phyloP scores from a whole-genome alignment of 2,113 vertebrate species.

The Saguinus midas region DNA sequence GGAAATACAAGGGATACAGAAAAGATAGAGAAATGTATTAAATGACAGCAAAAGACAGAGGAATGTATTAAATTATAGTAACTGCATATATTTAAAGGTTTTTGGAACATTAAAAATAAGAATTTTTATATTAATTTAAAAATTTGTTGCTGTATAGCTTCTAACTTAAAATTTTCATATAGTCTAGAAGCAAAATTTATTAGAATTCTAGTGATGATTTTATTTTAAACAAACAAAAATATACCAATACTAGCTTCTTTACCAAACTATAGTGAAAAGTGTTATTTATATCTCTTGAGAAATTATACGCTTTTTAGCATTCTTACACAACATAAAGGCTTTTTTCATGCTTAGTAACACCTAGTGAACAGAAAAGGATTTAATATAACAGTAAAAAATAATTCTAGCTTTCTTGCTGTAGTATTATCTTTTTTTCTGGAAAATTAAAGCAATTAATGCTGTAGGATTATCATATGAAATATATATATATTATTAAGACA shows the following conservation, averaged over 20 bases:
- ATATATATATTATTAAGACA: too few relatives aligned
- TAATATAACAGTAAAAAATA: neutral
- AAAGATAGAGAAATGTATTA: neutral
- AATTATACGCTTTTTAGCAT: conserved; percentile 10
- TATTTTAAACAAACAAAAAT: conserved; percentile 18
- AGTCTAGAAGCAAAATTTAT: neutral
- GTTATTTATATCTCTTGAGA: neutral
- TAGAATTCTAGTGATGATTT: neutral
- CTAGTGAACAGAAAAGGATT: neutral
- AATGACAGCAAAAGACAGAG: neutral
- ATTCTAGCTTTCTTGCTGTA: neutral
- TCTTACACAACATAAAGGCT: neutral
- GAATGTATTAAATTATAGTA: neutral
- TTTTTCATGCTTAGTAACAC: neutral
- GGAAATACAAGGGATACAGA: neutral
- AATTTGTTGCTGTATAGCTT: neutral
- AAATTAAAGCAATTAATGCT: too few relatives aligned
- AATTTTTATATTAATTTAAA: neutral
- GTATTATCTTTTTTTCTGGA: neutral
- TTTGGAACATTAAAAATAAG: neutral
- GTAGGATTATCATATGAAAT: too few relatives aligned
- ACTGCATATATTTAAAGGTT: neutral
- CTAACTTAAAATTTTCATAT: neutral
- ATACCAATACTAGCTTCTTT: neutral
- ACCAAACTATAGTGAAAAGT: neutral